Percentiles rank a stretch among this genome's conserved stretches.
phyloP scores from a whole-genome alignment of 2,888 invertebrate genomes.

The Stomorhina lunata region DNA sequence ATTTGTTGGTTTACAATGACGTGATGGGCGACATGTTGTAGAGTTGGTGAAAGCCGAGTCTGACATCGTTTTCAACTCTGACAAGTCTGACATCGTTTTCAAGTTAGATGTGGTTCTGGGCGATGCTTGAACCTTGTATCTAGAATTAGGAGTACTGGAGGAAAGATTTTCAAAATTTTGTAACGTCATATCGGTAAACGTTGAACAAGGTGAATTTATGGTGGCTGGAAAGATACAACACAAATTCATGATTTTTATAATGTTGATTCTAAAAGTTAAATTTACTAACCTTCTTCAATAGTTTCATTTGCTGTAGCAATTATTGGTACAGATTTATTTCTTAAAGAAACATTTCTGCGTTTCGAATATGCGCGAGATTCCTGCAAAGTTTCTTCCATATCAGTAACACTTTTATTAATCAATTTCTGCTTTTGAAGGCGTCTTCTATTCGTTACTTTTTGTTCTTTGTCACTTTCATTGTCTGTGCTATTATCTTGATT shows the following conservation, averaged over 20 bases:
- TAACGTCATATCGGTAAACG: constrained; percentile 45
- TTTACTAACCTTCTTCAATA: constrained; percentile 1
- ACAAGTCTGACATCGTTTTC: not conserved
- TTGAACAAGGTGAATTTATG: not conserved
- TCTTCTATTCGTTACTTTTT: not conserved
- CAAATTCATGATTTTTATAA: not conserved
- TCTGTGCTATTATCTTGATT: not conserved
- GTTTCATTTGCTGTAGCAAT: not conserved
- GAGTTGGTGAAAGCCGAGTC: not conserved
- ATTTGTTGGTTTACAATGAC: constrained; percentile 57
- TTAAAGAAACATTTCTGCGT: not conserved
- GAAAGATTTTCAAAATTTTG: constrained; percentile 44
- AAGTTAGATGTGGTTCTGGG: not conserved
- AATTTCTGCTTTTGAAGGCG: not conserved
- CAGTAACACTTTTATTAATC: not conserved
- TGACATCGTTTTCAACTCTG: not conserved
- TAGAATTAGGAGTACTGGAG: constrained; percentile 61
- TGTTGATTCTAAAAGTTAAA: not conserved
- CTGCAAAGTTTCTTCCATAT: not conserved
- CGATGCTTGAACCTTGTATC: not conserved
- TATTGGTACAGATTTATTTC: constrained; percentile 20
- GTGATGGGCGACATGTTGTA: constrained; percentile 39
- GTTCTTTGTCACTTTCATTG: not conserved
- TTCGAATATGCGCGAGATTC: not conserved
- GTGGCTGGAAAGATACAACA: constrained; percentile 6